Evolutionary conservation across 2,888 invertebrate genomes (phyloP).

Genomic region (Dynastes tityus): DNA sequence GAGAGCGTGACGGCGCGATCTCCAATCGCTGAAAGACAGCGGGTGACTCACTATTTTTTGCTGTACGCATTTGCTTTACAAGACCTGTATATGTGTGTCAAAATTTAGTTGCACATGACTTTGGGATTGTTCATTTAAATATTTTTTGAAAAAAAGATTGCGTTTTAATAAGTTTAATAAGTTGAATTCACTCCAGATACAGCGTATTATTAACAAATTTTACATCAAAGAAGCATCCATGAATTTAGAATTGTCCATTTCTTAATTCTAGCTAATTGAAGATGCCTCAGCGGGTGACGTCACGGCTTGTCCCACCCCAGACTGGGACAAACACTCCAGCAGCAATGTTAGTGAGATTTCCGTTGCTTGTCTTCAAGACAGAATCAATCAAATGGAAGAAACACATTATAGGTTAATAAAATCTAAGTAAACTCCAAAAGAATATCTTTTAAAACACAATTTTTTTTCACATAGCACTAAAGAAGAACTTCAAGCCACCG

Average conservation of each 20-base stretch:
- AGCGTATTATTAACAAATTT: not conserved
- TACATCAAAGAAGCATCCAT: not conserved
- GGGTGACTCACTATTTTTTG: no score
- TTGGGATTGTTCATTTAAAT: no score
- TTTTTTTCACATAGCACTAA: slow-evolving; percentile 78
- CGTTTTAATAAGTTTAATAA: no score
- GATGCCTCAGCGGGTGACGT: slow-evolving; percentile 69
- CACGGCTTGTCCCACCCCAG: slow-evolving; percentile 83
- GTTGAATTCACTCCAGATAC: no score
- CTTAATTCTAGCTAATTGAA: slow-evolving; percentile 60
- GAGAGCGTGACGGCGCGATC: no score
- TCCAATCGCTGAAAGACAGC: no score
- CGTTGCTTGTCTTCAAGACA: slow-evolving; percentile 93
- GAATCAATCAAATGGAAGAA: slow-evolving; percentile 94
- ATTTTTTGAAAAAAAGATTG: no score
- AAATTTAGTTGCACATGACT: no score
- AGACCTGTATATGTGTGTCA: no score
- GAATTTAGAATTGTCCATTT: no score
- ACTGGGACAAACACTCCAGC: slow-evolving; percentile 94
- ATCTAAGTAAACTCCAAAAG: not conserved
- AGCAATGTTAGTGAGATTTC: slow-evolving; percentile 91
- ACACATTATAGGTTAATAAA: slow-evolving; percentile 81
- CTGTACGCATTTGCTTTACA: no score
- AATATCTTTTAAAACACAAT: slow-evolving; percentile 3
- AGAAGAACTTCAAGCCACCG: slow-evolving; percentile 93